Percentiles rank a stretch among this genome's conserved stretches.
These are phyloP conservation scores for Anarhynchus alexandrinus DNA, from an alignment of 2,113 vertebrate genomes.

Conservation along the genomic window DNA sequence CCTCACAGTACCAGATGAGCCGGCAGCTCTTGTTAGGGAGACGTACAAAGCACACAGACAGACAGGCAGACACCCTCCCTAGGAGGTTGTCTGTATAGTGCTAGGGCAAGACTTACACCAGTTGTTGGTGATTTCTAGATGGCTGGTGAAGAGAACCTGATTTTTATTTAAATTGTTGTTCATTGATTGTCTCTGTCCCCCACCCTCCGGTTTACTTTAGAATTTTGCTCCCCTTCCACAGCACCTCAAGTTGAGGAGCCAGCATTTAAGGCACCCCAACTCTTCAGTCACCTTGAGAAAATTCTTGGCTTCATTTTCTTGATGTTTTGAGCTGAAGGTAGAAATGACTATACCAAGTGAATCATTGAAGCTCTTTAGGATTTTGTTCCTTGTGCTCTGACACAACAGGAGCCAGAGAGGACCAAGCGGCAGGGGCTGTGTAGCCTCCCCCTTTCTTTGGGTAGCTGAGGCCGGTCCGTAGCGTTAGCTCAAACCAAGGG, in stretches of 20 bases:
- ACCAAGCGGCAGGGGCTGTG: not conserved
- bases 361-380: not conserved
- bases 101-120: not conserved
- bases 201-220: not conserved
- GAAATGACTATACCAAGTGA: not conserved
- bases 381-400: not conserved
- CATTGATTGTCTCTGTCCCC: not conserved
- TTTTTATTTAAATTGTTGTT: not conserved
- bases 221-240: not conserved
- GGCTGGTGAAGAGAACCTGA: not conserved
- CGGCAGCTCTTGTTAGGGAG: not conserved
- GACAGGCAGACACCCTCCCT: not conserved
- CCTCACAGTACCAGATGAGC: not conserved
- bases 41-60: not conserved
- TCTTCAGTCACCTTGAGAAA: constrained; percentile 12
- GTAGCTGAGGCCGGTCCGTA: not conserved
- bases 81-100: not conserved
- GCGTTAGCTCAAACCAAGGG: not conserved
- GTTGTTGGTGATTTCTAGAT: not conserved
- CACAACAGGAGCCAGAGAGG: not conserved
- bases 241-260: constrained; percentile 18
- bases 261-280: constrained; percentile 15
- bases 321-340: not conserved
- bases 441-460: not conserved
- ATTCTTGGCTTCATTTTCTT: not conserved